Conservation (phyloP, 2,113 vertebrate species). For the Anoura caudifer region DNA sequence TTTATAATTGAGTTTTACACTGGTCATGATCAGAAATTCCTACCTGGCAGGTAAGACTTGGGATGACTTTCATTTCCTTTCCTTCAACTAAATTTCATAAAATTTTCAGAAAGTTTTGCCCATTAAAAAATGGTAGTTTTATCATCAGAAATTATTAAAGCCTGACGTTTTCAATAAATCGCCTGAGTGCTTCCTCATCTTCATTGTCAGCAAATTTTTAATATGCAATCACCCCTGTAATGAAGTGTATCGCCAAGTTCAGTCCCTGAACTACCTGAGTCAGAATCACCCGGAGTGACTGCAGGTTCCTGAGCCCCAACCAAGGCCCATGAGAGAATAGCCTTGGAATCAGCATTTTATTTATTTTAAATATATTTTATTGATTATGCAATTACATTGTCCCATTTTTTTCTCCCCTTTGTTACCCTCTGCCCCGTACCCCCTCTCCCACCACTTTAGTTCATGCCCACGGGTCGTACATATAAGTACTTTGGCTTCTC, state of each 20-base stretch:
- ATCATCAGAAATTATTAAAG: constrained; percentile 44
- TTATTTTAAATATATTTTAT: no score
- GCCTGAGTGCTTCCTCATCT: background rate
- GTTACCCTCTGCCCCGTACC: no score
- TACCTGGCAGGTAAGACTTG: constrained; percentile 1
- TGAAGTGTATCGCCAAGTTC: background rate
- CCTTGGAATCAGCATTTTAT: background rate
- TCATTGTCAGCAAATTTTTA: background rate
- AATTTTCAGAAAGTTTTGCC: background rate
- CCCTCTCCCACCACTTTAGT: no score
- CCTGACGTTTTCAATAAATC: constrained; percentile 39
- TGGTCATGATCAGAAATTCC: background rate
- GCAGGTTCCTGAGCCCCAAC: background rate
- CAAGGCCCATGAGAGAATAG: background rate
- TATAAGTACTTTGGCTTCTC: no score
- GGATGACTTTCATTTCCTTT: background rate
- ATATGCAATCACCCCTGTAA: background rate
- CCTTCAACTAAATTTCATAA: background rate
- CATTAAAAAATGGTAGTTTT: constrained; percentile 13
- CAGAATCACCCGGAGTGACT: background rate
- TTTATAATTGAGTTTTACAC: background rate
- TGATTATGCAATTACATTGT: no score
- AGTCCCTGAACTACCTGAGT: background rate
- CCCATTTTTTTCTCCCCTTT: no score
- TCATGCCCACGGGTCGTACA: no score